Evolutionary conservation across 2,797 vertebrate species (phyloP), one percentile per base, ranked within the genome.

Genomic region (Fundulus diaphanus): DNA sequence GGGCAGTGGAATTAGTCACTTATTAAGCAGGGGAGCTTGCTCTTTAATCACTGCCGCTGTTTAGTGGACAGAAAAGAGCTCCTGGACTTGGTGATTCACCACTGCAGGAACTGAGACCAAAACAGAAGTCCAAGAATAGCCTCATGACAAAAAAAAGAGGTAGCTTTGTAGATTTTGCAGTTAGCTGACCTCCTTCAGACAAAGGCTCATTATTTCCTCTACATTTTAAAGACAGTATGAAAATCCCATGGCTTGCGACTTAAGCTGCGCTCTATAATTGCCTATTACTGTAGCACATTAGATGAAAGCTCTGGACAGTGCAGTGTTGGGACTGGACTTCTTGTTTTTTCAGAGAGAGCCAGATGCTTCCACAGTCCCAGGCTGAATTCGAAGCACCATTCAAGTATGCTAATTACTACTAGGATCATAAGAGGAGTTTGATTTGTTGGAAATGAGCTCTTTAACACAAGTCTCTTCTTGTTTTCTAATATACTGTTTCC

Each of bases 1-100:
- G 92, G 90, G 82, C 92, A 92, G 69, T 1, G 44, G 87, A 86
- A 90, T 92, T 91, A 84, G 82, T 76, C 35, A 51, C 84, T 86
- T 92, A 85, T 90, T 92, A 90, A 87, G 81, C 81, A 72, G 76
- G 37, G 27, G 63, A 74, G 46, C 65, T 77, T n/a, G 81, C 82
- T 90, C 82, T 80, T 89, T 90, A 85, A 90, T 93, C 89, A 85
- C 86, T 81, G 72, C 54, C 56, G 78, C 84, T 81, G 77, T 81
- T 83, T 22, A 68, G 77, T 76, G 85, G 86, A 84, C 80, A 79
- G 79, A 49, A 77, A 78, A 68, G 72, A 67, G 72, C 72, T 49
- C 18, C 18, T 11, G 24, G 37, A 72, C 46, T n/a, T 1, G 3
- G 22, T 40, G 70, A 68, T 66, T 73, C 37, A 57, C n/a, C 12